phyloP scores from a whole-genome alignment of 2,888 invertebrate genomes.

The Abrostola tripartita region DNA sequence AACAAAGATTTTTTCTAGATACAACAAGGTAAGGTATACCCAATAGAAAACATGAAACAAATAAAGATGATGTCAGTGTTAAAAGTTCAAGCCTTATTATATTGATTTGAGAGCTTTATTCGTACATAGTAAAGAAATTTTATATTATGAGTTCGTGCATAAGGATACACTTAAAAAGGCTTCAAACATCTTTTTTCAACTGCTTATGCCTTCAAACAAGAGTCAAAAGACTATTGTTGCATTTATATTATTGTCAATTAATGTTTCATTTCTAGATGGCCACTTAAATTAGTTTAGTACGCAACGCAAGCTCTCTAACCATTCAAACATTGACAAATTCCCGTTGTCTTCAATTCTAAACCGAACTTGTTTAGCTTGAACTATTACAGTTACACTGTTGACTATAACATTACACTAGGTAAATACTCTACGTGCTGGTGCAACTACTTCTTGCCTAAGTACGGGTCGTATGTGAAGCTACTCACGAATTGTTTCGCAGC shows the following conservation, averaged over 20 bases:
- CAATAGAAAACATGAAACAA: constrained; percentile 26
- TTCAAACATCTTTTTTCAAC: no score
- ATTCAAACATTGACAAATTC: background rate
- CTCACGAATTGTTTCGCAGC: constrained; percentile 90
- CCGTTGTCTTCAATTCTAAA: background rate
- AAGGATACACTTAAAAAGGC: no score
- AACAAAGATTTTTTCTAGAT: constrained; percentile 41
- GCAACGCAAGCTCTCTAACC: background rate
- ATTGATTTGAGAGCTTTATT: constrained; percentile 2
- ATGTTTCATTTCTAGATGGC: no score
- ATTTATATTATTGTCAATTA: no score
- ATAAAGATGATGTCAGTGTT: constrained; percentile 46
- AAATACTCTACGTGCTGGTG: constrained; percentile 66
- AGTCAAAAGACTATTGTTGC: no score
- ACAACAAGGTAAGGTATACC: constrained; percentile 17
- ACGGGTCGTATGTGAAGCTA: constrained; percentile 88
- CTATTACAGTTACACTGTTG: constrained; percentile 56
- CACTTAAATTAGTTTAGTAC: no score
- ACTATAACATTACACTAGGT: constrained; percentile 61
- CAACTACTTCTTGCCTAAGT: constrained; percentile 82
- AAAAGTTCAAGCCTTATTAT: constrained; percentile 32
- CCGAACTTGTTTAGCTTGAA: constrained; percentile 39
- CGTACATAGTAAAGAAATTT: no score
- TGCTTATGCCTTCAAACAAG: no score
- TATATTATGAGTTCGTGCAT: no score